Percentiles rank a stretch among this genome's conserved stretches.
These are phyloP conservation scores for Enteromius mattozi DNA, from an alignment of 2,797 vertebrate genomes.

Conservation along the genomic window DNA sequence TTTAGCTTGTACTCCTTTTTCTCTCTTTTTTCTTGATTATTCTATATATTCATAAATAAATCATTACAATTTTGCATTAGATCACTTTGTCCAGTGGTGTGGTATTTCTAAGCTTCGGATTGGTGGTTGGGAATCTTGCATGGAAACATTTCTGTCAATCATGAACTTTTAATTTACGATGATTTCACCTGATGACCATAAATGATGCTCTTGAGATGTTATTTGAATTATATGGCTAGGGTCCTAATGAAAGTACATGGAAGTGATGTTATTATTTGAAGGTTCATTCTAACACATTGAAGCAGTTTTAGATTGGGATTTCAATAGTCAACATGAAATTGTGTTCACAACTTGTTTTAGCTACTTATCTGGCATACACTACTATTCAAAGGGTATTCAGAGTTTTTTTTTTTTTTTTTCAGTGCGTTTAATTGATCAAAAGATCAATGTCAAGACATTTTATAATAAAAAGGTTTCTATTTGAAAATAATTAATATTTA, in stretches of 20 bases:
- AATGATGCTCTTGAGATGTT: background rate
- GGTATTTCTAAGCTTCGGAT: conserved; percentile 24
- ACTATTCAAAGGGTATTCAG: background rate
- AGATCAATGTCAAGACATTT: too few species aligned
- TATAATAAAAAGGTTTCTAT: too few species aligned
- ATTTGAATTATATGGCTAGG: background rate
- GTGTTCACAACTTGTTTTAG: background rate
- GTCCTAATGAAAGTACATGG: background rate
- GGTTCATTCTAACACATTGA: background rate
- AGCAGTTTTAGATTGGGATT: background rate
- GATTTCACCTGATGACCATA: background rate
- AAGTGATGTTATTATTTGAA: background rate
- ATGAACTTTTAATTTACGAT: background rate
- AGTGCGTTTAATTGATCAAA: too few species aligned
- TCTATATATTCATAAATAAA: background rate
- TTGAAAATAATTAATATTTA: background rate
- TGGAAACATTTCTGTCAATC: background rate
- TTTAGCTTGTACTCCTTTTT: background rate
- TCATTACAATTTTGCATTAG: background rate
- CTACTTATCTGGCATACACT: background rate
- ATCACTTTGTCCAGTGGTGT: conserved; percentile 14
- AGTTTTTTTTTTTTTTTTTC: background rate
- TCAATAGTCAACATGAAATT: conserved; percentile 1
- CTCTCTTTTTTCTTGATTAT: background rate
- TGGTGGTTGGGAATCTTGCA: conserved; percentile 18